Percentiles rank a stretch among this genome's conserved stretches.
These are phyloP conservation scores for Calycopis cecrops DNA, from an alignment of 1,140 invertebrate genomes.

Conservation along the genomic window DNA sequence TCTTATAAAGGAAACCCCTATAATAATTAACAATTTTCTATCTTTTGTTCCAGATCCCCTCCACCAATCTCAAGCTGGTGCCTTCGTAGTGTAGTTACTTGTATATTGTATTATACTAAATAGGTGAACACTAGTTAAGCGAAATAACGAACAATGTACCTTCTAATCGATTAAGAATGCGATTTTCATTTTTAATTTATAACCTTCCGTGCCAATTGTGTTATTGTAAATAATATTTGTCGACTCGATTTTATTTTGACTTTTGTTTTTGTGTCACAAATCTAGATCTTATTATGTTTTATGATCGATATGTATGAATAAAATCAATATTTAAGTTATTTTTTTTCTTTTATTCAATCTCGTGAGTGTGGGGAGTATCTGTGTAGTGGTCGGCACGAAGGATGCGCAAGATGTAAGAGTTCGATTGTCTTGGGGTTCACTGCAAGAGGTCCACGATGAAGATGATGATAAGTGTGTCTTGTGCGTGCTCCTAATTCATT, in stretches of 20 bases:
- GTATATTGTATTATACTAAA: slow-evolving; percentile 62
- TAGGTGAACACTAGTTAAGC: slow-evolving; percentile 40
- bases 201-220: slow-evolving; percentile 53
- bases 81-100: slow-evolving; percentile 71
- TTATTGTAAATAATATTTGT: slow-evolving; percentile 39
- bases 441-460: too few relatives aligned
- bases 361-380: background rate
- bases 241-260: slow-evolving; percentile 34
- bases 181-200: slow-evolving; percentile 29
- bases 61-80: slow-evolving; percentile 72
- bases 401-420: too few relatives aligned
- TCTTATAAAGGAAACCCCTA: too few relatives aligned
- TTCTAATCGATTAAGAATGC: slow-evolving; percentile 44
- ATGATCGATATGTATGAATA: slow-evolving; percentile 35
- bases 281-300: slow-evolving; percentile 25
- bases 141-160: slow-evolving; percentile 65
- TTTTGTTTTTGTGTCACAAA: slow-evolving; percentile 13
- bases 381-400: too few relatives aligned
- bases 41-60: slow-evolving; percentile 54
- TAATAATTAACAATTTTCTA: background rate
- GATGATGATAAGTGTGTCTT: too few relatives aligned
- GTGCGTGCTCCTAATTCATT: too few relatives aligned
- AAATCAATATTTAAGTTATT: slow-evolving; percentile 52
- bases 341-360: background rate
- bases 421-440: too few relatives aligned